Evolutionary conservation across 2,113 vertebrate species (phyloP), one percentile per base, ranked within the genome.

Genomic region (Colaptes auratus): DNA sequence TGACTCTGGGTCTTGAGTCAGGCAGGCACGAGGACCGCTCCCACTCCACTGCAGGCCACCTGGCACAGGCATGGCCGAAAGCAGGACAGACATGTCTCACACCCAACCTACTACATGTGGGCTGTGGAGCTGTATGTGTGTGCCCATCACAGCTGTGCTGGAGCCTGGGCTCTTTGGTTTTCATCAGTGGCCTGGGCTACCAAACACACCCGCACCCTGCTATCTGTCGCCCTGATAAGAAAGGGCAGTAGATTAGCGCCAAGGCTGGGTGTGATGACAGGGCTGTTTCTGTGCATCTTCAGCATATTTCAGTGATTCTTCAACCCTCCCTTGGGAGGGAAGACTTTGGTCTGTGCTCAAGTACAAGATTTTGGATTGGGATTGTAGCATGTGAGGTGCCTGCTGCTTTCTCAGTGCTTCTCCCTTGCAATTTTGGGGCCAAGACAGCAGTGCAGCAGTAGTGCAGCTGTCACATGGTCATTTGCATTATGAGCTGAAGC

Each of bases 121-220:
- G 55, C 67, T 79, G 30, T 35, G 52, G 64, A 50, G n/a, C 56
- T 70, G 55, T 55, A 50, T 0, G 0, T 9, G 9, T 14, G 30
- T 52, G 70, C 35, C 50, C 2, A 0, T 31, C 36, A 7, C 50
- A 50, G 63, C 20, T 1, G 1, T 44, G 44, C 35, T 61, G 4
- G 39, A 44, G 60, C 53, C 63, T 58, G 46, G 16, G 42, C 30
- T 64, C 31, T 79, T 70, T 21, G 16, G 5, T 59, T 82, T 64
- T 58, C n/a, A 3, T 30, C 3, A 1, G 36, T 73, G 77, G 44
- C 63, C 77, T 58, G 61, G 66, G 58, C 58, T 94, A 58, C 61
- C 65, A 56, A 81, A 50, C 35, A n/a, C 4, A 9, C 30, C 30
- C 24, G 5, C 31, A 53, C 1, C 6, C 15, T 58, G 50, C 12